These are phyloP conservation scores for Hypotaenidia okinawae DNA, from an alignment of 2,797 vertebrate genomes.

Conservation along the genomic window DNA sequence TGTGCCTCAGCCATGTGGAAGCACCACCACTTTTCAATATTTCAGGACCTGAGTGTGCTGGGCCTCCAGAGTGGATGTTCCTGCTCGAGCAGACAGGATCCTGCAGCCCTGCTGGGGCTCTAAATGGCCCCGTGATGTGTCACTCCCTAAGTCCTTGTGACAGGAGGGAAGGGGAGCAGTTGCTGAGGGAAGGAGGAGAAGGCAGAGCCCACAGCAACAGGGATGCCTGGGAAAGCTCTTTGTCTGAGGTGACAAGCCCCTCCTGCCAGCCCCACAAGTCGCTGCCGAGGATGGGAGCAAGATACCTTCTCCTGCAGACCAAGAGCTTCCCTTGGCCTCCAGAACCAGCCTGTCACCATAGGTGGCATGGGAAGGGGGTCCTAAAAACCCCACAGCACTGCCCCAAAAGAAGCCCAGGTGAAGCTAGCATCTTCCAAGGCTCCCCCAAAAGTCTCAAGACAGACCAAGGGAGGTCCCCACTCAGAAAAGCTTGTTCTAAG, in stretches of 20 bases:
- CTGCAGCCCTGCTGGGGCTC: slow-evolving; percentile 51
- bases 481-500: not conserved
- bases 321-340: not conserved
- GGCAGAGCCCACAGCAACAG: not conserved
- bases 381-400: not conserved
- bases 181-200: slow-evolving; percentile 5
- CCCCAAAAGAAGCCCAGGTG: not conserved
- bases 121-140: slow-evolving; percentile 45
- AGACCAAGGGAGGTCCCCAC: not conserved
- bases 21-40: slow-evolving; percentile 66
- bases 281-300: not conserved
- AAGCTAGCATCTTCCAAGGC: not conserved
- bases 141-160: slow-evolving; percentile 47
- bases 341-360: not conserved
- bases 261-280: not conserved
- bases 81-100: slow-evolving; percentile 44
- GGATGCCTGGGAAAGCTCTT: not conserved
- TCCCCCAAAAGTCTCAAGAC: not conserved
- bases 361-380: accelerated
- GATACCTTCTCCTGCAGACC: accelerated
- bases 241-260: not conserved
- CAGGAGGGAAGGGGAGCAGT: not conserved
- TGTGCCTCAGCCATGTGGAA: slow-evolving; percentile 46
- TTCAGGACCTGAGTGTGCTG: slow-evolving; percentile 47
- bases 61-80: slow-evolving; percentile 48